phyloP scores from a whole-genome alignment of 2,113 vertebrate genomes.

The Cricetomys ansorgei region DNA sequence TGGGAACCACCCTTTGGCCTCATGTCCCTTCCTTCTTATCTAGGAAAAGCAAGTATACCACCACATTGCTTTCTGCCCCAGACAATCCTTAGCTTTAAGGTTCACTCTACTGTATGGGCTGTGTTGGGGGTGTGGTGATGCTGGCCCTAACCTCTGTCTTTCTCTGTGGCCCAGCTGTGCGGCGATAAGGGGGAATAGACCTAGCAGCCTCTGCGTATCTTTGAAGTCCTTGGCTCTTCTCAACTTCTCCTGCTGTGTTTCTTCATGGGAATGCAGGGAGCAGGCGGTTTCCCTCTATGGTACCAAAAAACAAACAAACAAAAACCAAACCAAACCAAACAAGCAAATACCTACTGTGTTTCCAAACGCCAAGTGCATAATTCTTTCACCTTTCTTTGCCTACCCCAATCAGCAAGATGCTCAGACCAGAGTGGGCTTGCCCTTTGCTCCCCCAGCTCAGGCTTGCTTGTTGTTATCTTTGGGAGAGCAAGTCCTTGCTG shows the following conservation, averaged over 20 bases:
- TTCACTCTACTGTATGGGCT: not conserved
- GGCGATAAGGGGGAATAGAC: accelerated
- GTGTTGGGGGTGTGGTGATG: accelerated
- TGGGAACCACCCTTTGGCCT: not conserved
- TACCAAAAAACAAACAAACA: not conserved
- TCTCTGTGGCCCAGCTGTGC: not conserved
- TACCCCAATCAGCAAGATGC: not conserved
- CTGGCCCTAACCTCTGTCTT: too few relatives aligned
- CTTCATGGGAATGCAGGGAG: not conserved
- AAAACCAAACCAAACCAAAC: too few relatives aligned
- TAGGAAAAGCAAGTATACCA: not conserved
- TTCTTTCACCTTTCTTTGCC: not conserved
- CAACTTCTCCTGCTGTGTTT: not conserved
- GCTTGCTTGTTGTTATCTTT: not conserved
- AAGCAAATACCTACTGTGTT: not conserved
- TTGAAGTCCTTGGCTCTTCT: not conserved
- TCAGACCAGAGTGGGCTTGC: not conserved
- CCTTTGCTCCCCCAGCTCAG: not conserved
- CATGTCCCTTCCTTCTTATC: not conserved
- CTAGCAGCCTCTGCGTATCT: too few relatives aligned
- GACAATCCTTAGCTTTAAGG: not conserved
- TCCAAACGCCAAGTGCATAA: not conserved
- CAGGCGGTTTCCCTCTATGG: not conserved
- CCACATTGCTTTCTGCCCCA: accelerated
- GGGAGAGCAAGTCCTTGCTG: not conserved